Base-by-base conservation (phyloP, 2,888 invertebrate species). In the Yponomeuta malinellus region DNA sequence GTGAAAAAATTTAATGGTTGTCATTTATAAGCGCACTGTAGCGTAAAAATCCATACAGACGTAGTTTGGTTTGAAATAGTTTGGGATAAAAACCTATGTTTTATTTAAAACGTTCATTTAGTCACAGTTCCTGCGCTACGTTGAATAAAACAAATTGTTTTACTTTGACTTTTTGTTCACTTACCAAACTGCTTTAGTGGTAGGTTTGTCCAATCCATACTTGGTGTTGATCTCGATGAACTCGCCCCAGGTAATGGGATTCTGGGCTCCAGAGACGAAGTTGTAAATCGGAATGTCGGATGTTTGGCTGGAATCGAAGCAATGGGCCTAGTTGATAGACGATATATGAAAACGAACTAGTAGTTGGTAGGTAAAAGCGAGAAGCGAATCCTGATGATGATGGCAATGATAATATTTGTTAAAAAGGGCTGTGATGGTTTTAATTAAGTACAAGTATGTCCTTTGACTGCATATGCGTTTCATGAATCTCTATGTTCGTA, bases 181-280 rank as follows among this genome's bases (percentile, higher is more conserved):
- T 80, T 94, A 94, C 94, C 96, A 96, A 65, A 96, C 93, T 71
- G 95, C 94, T 74, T 94, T 93, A 0, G 86, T 87, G 0, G 95
- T 93, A 0, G 96, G 96, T 59, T 92, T 93, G 64, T 86, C 77
- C 0, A 86, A 74, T 0, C 94, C 94, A 73, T 94, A 89, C 72
- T 91, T 93, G n/a, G 89, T 84, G 68, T 94, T 94, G 73, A 93
- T 79, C 0, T 91, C 87, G 73, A 95, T 94, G 73, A 95, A 93
- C 29, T 95, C 85, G 0, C 94, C 95, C 97, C 97, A 98, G 0
- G 94, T 95, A 70, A 98, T 90, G 0, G 97, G 96, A 78, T 97
- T 97, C 75, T 97, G 95, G 4, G 94, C 94, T 0, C 97, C 96
- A 0, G 98, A 96, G 10, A 97, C 97, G 85, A 95, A 97, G 87